These are phyloP conservation scores for Thecocarcelia acutangulata DNA, from an alignment of 2,888 invertebrate species.

Conservation along the genomic window DNA sequence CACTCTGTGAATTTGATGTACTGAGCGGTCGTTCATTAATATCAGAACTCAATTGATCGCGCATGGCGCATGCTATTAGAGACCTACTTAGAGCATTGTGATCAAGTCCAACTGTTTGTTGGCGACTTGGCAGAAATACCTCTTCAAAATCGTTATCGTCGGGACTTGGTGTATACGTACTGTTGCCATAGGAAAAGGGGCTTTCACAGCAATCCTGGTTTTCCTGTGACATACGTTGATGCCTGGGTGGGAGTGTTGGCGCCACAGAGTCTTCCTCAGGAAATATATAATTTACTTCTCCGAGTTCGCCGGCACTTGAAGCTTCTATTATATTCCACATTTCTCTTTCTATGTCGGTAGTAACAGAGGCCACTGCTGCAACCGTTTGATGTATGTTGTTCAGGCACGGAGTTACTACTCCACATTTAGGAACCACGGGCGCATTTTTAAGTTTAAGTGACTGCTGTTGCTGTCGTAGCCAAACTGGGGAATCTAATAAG, in stretches of 20 bases:
- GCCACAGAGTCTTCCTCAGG: slow-evolving; percentile 71
- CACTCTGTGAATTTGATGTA: slow-evolving; percentile 71
- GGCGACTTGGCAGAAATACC: slow-evolving; percentile 75
- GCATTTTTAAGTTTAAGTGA: slow-evolving; percentile 76
- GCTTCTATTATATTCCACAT: slow-evolving; percentile 83
- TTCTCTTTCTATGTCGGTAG: slow-evolving; percentile 80
- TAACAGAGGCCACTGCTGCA: slow-evolving; percentile 79
- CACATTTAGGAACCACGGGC: slow-evolving; percentile 74
- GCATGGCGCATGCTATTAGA: slow-evolving; percentile 74
- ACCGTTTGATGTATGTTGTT: slow-evolving; percentile 81
- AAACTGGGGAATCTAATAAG: slow-evolving; percentile 83
- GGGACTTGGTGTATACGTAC: slow-evolving; percentile 76
- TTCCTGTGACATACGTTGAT: slow-evolving; percentile 33
- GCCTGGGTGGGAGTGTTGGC: slow-evolving; percentile 68
- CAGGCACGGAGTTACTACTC: slow-evolving; percentile 76
- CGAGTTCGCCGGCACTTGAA: slow-evolving; percentile 80
- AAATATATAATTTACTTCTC: slow-evolving; percentile 75
- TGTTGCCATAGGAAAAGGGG: slow-evolving; percentile 78
- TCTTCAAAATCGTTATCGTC: slow-evolving; percentile 77
- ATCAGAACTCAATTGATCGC: slow-evolving; percentile 77
- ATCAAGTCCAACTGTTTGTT: slow-evolving; percentile 67
- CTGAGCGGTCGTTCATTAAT: slow-evolving; percentile 73
- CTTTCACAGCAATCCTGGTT: slow-evolving; percentile 73
- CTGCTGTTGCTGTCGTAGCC: slow-evolving; percentile 82
- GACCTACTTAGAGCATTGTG: slow-evolving; percentile 73